Evolutionary conservation across 2,888 invertebrate genomes (phyloP).

Genomic region (Drosophila anomelani): DNA sequence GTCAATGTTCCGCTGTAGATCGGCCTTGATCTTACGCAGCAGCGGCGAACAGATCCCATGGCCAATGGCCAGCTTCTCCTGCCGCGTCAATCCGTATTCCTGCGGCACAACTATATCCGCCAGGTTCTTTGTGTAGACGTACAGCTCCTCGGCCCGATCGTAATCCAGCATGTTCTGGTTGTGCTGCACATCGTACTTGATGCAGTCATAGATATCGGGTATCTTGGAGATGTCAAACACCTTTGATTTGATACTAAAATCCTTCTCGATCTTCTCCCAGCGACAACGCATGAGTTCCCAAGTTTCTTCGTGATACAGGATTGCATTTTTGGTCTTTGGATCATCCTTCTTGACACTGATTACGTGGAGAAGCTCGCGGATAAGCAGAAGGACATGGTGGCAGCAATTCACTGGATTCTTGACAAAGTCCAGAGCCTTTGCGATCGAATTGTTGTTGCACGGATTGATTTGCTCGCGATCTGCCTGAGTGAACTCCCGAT

Average conservation of each 20-base stretch:
- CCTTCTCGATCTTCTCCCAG: constrained; percentile 99
- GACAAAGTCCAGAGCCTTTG: constrained; percentile 96
- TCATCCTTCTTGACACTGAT: constrained; percentile 95
- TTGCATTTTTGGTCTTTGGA: constrained; percentile 96
- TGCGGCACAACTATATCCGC: constrained; percentile 99
- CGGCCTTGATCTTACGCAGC: constrained; percentile 96
- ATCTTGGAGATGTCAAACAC: constrained; percentile 99
- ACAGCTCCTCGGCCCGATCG: constrained; percentile 94
- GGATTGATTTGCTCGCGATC: constrained; percentile 96
- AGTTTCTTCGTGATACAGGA: constrained; percentile 98
- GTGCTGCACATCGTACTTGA: constrained; percentile 99
- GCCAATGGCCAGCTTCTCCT: constrained; percentile 98
- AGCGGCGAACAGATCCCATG: constrained; percentile 99
- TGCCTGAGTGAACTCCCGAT: constrained; percentile 93
- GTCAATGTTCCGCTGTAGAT: constrained; percentile 96
- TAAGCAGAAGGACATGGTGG: constrained; percentile 94
- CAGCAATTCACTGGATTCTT: constrained; percentile 98
- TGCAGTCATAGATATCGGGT: constrained; percentile 99
- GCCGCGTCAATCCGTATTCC: constrained; percentile 98
- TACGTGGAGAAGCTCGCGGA: constrained; percentile 93
- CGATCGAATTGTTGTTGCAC: constrained; percentile 94
- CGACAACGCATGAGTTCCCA: constrained; percentile 99
- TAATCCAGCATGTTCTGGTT: constrained; percentile 98
- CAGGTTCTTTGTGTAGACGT: constrained; percentile 97
- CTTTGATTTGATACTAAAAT: constrained; percentile 96